Percentiles rank a stretch among this genome's conserved stretches.
phyloP scores from a whole-genome alignment of 2,797 vertebrate species.

The Gobio occitaniae region DNA sequence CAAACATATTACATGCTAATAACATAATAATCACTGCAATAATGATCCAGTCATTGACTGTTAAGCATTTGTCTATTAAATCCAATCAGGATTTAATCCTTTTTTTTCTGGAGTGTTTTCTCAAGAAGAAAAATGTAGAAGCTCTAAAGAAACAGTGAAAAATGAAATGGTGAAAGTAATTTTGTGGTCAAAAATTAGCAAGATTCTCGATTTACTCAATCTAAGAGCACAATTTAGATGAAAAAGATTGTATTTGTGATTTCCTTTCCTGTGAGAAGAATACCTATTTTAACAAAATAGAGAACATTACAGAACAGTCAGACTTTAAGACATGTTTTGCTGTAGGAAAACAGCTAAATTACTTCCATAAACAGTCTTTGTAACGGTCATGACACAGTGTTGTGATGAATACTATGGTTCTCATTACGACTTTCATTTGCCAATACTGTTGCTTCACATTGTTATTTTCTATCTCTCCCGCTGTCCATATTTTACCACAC shows the following conservation, averaged over 20 bases:
- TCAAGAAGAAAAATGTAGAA: not conserved
- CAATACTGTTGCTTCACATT: not conserved
- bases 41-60: not conserved
- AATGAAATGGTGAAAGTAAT: not conserved
- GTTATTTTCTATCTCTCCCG: slow-evolving; percentile 21
- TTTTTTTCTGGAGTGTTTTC: not conserved
- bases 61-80: too few species aligned
- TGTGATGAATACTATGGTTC: not conserved
- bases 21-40: not conserved
- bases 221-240: not conserved
- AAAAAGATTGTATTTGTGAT: not conserved
- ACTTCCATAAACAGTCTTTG: not conserved
- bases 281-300: not conserved
- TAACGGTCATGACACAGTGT: not conserved
- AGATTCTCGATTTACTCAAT: not conserved
- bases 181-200: not conserved
- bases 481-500: slow-evolving; percentile 36
- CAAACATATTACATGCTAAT: not conserved
- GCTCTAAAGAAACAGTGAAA: not conserved
- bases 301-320: not conserved
- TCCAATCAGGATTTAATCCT: too few species aligned
- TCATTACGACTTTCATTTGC: not conserved
- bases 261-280: not conserved
- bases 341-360: slow-evolving; percentile 6
- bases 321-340: not conserved